A percentile compares a stretch with the other conserved stretches of the same genome.
Conservation (phyloP, 2,888 invertebrate genomes). For the Dasypolia templi region DNA sequence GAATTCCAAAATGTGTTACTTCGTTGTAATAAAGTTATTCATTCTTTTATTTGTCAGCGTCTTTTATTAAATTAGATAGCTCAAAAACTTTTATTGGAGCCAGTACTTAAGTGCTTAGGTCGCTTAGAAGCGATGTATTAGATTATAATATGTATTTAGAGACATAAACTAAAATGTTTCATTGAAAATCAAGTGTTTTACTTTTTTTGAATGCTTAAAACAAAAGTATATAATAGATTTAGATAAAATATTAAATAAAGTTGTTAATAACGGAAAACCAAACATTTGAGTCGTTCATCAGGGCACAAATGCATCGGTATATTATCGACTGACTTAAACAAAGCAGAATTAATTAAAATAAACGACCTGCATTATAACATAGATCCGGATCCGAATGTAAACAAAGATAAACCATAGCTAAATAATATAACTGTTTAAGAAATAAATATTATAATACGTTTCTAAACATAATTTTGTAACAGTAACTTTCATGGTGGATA, state of each 20-base stretch:
- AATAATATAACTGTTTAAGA: constrained; percentile 47
- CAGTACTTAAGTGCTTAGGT: not conserved
- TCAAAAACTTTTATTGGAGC: not conserved
- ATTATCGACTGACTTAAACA: constrained; percentile 32
- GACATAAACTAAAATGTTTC: not conserved
- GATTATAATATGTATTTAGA: not conserved
- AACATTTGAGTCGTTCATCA: constrained; percentile 13
- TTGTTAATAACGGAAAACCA: constrained; percentile 2
- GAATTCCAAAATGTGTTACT: constrained; percentile 43
- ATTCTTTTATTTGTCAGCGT: constrained; percentile 25
- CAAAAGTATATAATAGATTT: not conserved
- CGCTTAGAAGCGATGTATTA: not conserved
- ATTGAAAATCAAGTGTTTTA: not conserved
- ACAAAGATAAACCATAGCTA: constrained; percentile 23
- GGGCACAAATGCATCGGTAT: constrained; percentile 13
- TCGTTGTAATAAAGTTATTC: constrained; percentile 21
- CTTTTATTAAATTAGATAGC: not conserved
- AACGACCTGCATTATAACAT: constrained; percentile 31
- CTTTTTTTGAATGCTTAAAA: not conserved
- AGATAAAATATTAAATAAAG: not conserved
- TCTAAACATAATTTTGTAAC: constrained; percentile 47
- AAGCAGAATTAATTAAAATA: constrained; percentile 47
- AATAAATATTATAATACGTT: constrained; percentile 47
- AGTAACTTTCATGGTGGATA: constrained; percentile 36
- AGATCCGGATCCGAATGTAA: constrained; percentile 41